A percentile compares a stretch with the other conserved stretches of the same genome.
Conservation (phyloP, 2,797 vertebrate species). For the Emydoidea blandingii region DNA sequence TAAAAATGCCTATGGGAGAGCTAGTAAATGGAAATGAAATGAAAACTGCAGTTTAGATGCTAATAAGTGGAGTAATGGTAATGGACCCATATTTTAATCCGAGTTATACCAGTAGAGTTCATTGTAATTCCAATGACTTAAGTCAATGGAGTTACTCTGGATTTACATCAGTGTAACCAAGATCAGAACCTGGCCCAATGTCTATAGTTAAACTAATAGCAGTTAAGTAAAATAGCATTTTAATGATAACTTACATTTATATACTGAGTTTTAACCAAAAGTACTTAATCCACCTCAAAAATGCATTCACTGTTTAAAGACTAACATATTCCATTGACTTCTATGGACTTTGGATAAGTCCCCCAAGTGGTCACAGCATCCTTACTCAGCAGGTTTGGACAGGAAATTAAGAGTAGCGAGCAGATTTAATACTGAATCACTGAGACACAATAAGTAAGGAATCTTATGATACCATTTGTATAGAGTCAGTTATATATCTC, state of each 20-base stretch:
- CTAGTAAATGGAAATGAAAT: neutral
- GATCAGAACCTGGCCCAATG: constrained; percentile 1
- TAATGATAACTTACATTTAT: constrained; percentile 53
- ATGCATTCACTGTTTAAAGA: constrained; percentile 9
- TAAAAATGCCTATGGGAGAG: neutral
- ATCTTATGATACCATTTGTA: neutral
- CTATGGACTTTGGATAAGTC: neutral
- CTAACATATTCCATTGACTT: constrained; percentile 15
- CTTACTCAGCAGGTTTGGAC: neutral
- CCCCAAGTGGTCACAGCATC: neutral
- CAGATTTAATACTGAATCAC: neutral
- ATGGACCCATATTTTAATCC: neutral
- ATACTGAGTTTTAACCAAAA: constrained; percentile 49
- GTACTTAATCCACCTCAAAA: constrained; percentile 13
- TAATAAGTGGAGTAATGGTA: neutral
- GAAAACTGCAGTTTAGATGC: neutral
- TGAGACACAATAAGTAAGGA: neutral
- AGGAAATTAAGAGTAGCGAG: neutral
- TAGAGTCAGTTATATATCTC: neutral
- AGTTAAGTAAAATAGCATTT: constrained; percentile 35
- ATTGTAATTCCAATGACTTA: neutral
- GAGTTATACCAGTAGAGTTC: neutral
- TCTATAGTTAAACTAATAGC: constrained; percentile 30
- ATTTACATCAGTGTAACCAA: neutral
- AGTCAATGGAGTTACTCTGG: neutral